These are phyloP conservation scores for Hipparchia sbordonii DNA, from an alignment of 2,888 invertebrate species.

Conservation along the genomic window DNA sequence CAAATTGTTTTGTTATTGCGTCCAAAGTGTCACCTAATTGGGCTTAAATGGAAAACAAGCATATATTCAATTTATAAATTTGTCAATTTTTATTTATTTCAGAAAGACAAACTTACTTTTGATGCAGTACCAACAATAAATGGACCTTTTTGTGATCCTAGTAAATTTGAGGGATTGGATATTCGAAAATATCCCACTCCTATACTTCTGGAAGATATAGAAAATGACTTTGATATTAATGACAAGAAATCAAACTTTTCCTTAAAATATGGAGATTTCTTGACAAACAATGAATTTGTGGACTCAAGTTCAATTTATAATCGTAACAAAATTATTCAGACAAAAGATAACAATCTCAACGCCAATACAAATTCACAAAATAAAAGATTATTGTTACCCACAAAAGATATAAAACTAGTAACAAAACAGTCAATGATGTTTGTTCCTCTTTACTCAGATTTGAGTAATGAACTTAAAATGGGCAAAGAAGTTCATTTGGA, in stretches of 20 bases:
- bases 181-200: constrained; percentile 47
- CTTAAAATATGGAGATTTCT: constrained; percentile 70
- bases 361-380: constrained; percentile 26
- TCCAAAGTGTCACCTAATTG: too few relatives aligned
- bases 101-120: constrained; percentile 80
- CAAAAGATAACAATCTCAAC: constrained; percentile 15
- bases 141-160: constrained; percentile 64
- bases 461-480: constrained; percentile 26
- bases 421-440: constrained; percentile 35
- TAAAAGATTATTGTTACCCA: constrained; percentile 24
- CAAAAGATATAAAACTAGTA: constrained; percentile 28
- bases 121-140: constrained; percentile 81
- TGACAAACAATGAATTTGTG: constrained; percentile 62
- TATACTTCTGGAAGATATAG: constrained; percentile 66
- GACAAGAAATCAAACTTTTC: constrained; percentile 67
- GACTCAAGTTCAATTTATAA: constrained; percentile 43
- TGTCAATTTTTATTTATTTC: constrained; percentile 46
- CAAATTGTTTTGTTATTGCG: too few relatives aligned
- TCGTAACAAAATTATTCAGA: constrained; percentile 32
- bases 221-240: constrained; percentile 59
- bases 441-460: constrained; percentile 38
- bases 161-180: constrained; percentile 42
- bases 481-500: constrained; percentile 27
- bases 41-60: too few relatives aligned
- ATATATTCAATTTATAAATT: background rate